Percentiles rank a stretch among this genome's conserved stretches.
phyloP scores from a whole-genome alignment of 2,113 vertebrate genomes.

The Micronycteris hirsuta region DNA sequence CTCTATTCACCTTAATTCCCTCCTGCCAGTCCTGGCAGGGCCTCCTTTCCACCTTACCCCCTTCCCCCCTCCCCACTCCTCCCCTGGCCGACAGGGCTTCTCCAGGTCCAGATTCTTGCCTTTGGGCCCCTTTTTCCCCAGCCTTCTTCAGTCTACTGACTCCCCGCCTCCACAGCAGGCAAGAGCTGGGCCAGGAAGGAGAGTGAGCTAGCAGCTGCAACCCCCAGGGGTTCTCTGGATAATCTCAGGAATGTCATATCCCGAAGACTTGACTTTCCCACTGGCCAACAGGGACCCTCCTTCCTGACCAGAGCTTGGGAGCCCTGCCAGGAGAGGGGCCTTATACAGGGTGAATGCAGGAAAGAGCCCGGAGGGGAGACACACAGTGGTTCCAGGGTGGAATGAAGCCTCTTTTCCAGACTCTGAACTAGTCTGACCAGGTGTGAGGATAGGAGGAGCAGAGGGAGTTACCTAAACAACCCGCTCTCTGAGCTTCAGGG shows the following conservation, averaged over 20 bases:
- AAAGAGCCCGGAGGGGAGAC: neutral
- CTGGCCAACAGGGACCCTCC: constrained; percentile 55
- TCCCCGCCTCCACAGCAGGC: neutral
- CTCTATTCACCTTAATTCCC: neutral
- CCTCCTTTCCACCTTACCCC: neutral
- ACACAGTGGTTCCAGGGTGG: neutral
- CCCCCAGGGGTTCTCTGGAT: constrained; percentile 23
- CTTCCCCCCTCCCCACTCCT: neutral
- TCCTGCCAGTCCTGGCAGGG: neutral
- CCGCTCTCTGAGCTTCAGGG: neutral
- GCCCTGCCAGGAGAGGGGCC: neutral
- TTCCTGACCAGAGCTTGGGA: constrained; percentile 68
- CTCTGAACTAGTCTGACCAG: neutral
- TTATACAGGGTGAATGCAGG: neutral
- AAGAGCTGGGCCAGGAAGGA: neutral
- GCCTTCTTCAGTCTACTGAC: neutral
- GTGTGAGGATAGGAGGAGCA: neutral
- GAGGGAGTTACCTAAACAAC: neutral
- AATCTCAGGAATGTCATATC: constrained; percentile 53
- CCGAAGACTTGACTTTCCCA: constrained; percentile 73
- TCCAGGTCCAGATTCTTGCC: neutral
- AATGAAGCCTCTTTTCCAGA: neutral
- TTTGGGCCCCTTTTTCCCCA: rapidly evolving
- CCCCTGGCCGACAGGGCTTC: neutral
- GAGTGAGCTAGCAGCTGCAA: constrained; percentile 35